phyloP scores from a whole-genome alignment of 1,140 invertebrate species.

The Drosophila truncata region DNA sequence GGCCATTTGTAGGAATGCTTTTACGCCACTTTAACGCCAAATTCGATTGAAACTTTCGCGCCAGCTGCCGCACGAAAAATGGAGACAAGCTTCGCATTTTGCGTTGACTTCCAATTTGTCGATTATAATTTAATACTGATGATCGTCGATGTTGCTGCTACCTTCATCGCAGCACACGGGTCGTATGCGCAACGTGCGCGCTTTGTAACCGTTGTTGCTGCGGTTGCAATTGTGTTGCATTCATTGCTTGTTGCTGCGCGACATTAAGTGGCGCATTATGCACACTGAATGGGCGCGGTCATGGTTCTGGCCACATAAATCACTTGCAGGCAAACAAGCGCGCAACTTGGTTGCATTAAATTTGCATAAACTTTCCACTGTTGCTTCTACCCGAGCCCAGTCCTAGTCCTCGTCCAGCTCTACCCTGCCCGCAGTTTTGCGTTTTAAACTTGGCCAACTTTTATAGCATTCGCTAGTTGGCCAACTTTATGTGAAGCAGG shows the following conservation, averaged over 20 bases:
- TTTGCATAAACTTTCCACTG: conserved; percentile 77
- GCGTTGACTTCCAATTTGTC: conserved; percentile 30
- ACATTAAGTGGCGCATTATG: conserved; percentile 71
- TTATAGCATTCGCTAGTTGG: conserved; percentile 63
- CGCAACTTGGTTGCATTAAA: conserved; percentile 78
- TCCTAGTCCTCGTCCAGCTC: not conserved
- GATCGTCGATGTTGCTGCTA: conserved; percentile 1
- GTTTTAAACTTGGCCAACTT: conserved; percentile 68
- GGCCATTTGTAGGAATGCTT: conserved; percentile 59
- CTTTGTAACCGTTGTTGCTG: conserved; percentile 14
- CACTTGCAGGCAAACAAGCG: conserved; percentile 73
- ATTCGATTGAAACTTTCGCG: conserved; percentile 56
- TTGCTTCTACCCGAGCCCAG: conserved; percentile 21
- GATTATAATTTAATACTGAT: conserved; percentile 42
- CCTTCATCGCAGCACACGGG: conserved; percentile 4
- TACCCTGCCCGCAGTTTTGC: conserved; percentile 16
- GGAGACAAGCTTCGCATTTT: conserved; percentile 17
- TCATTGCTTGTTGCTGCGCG: conserved; percentile 59
- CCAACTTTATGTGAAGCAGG: conserved; percentile 43
- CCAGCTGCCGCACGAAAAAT: conserved; percentile 24
- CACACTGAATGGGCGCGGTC: conserved; percentile 52
- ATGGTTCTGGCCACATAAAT: conserved; percentile 75
- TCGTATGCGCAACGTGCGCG: conserved; percentile 39
- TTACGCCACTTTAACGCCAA: conserved; percentile 50
- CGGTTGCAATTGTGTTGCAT: conserved; percentile 37